A percentile compares a stretch with the other conserved stretches of the same genome.
phyloP scores from a whole-genome alignment of 2,888 invertebrate species.

The Diloba caeruleocephala region DNA sequence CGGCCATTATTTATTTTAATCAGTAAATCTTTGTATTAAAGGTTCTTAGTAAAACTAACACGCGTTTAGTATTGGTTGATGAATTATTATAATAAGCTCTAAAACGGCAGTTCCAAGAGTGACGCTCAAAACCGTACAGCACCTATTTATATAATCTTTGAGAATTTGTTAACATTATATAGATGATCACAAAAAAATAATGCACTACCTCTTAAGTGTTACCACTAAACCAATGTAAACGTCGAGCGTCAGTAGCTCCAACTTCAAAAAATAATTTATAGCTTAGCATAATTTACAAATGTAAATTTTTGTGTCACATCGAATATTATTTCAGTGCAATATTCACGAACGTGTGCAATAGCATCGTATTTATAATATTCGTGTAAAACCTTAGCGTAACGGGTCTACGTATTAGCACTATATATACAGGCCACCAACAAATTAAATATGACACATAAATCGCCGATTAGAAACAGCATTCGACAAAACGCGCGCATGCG shows the following conservation, averaged over 20 bases:
- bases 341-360: constrained; percentile 39
- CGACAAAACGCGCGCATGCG: constrained; percentile 28
- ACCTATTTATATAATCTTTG: constrained; percentile 47
- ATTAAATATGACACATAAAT: constrained; percentile 75
- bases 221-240: constrained; percentile 71
- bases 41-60: too few species aligned
- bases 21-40: too few species aligned
- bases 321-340: constrained; percentile 43
- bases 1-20: too few species aligned
- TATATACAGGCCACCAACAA: constrained; percentile 64
- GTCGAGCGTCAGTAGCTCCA: constrained; percentile 62
- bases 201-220: constrained; percentile 76
- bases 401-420: constrained; percentile 56
- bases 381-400: constrained; percentile 40
- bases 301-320: constrained; percentile 64
- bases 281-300: constrained; percentile 80
- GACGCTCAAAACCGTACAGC: constrained; percentile 36
- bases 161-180: constrained; percentile 68
- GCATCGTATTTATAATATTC: constrained; percentile 40
- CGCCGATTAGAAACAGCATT: constrained; percentile 53
- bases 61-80: neutral
- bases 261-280: constrained; percentile 86
- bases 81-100: constrained; percentile 7
- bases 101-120: constrained; percentile 25
- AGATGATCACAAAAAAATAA: constrained; percentile 81